Percentiles rank a stretch among this genome's conserved stretches.
Evolutionary conservation across 2,113 vertebrate genomes (phyloP).

Genomic region (Rhinichthys klamathensis): DNA sequence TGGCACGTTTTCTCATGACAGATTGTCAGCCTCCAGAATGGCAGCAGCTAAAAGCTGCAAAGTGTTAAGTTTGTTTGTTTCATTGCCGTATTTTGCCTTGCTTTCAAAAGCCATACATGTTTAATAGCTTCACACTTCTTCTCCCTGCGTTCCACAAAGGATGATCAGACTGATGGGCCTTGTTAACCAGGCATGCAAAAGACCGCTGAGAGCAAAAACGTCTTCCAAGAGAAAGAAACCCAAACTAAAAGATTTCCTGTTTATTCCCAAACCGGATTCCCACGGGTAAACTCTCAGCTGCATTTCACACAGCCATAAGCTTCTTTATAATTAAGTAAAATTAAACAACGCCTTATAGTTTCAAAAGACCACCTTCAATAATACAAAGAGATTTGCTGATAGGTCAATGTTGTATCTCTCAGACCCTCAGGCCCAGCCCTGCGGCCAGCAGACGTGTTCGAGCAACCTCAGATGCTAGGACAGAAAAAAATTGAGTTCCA

Average conservation of each 20-base stretch:
- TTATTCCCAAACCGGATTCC: slow-evolving; percentile 72
- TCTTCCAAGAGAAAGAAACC: slow-evolving; percentile 86
- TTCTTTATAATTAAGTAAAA: slow-evolving; percentile 4
- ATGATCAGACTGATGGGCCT: slow-evolving; percentile 91
- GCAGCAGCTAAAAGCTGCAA: background rate
- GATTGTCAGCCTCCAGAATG: background rate
- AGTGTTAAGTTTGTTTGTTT: slow-evolving; percentile 11
- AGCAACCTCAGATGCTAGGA: slow-evolving; percentile 83
- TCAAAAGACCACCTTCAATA: slow-evolving; percentile 1
- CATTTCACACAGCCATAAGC: slow-evolving; percentile 47
- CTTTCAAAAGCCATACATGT: slow-evolving; percentile 35
- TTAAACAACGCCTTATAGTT: slow-evolving; percentile 39
- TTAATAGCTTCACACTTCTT: slow-evolving; percentile 28
- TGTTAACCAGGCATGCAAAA: slow-evolving; percentile 90
- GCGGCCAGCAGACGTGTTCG: slow-evolving; percentile 93
- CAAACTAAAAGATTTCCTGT: slow-evolving; percentile 91
- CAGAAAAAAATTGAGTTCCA: slow-evolving; percentile 93
- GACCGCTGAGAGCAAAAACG: slow-evolving; percentile 82
- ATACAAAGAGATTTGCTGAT: slow-evolving; percentile 30
- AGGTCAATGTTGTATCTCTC: slow-evolving; percentile 63
- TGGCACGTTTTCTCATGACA: slow-evolving; percentile 6
- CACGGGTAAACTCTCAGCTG: slow-evolving; percentile 81
- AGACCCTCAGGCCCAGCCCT: slow-evolving; percentile 78
- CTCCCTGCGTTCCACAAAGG: slow-evolving; percentile 72
- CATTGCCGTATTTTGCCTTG: slow-evolving; percentile 5